Conservation (phyloP, 2,888 invertebrate species). For the Cosmopolites sordidus region DNA sequence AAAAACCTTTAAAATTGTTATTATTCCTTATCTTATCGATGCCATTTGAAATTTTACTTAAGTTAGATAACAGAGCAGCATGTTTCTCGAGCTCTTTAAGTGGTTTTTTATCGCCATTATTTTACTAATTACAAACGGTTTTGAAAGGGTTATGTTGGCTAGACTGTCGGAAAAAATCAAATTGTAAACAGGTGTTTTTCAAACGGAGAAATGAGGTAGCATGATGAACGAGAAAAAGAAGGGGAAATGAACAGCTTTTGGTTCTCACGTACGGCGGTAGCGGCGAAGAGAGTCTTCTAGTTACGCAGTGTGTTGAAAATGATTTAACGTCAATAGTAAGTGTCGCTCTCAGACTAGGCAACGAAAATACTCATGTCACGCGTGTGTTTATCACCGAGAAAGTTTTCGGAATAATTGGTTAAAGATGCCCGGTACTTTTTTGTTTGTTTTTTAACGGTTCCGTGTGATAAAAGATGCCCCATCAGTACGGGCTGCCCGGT, state of each 20-base stretch:
- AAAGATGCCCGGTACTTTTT: background rate
- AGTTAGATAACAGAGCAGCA: too few species aligned
- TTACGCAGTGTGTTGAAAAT: slow-evolving; percentile 26
- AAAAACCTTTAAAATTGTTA: too few species aligned
- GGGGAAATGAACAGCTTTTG: slow-evolving; percentile 43
- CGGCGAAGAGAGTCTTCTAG: slow-evolving; percentile 29
- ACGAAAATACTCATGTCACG: slow-evolving; percentile 5
- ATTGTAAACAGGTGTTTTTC: slow-evolving; percentile 74
- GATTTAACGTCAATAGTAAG: slow-evolving; percentile 5
- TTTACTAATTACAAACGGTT: too few species aligned
- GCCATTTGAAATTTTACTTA: too few species aligned
- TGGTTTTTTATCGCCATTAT: too few species aligned
- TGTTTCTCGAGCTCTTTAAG: too few species aligned
- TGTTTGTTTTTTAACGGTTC: background rate
- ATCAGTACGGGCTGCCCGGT: slow-evolving; percentile 73
- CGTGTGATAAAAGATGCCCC: slow-evolving; percentile 57
- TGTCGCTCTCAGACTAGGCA: slow-evolving; percentile 1
- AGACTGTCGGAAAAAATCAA: slow-evolving; percentile 58
- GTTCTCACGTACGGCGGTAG: slow-evolving; percentile 47
- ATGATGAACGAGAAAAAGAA: slow-evolving; percentile 37
- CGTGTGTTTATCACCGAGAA: background rate
- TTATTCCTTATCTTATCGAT: too few species aligned
- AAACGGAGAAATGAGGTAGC: slow-evolving; percentile 59
- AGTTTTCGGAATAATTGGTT: background rate
- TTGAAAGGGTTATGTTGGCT: slow-evolving; percentile 6